phyloP scores from a whole-genome alignment of 2,797 vertebrate genomes.

The Pygocentrus nattereri region DNA sequence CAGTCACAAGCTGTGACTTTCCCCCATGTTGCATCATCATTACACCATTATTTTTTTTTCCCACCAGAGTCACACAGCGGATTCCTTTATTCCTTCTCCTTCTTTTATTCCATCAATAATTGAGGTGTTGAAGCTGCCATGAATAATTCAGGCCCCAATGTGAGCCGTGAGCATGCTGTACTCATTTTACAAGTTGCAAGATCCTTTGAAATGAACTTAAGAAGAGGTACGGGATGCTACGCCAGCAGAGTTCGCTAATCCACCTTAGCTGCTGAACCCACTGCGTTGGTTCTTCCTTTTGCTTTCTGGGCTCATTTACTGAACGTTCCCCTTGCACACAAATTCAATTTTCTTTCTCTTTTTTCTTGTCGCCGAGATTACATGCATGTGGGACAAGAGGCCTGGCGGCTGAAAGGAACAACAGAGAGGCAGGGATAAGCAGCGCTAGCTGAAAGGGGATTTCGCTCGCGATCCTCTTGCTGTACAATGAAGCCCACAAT shows the following conservation, averaged over 20 bases:
- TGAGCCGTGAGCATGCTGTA: conserved; percentile 68
- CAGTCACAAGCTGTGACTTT: conserved; percentile 50
- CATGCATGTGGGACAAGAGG: conserved; percentile 77
- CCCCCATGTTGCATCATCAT: conserved; percentile 74
- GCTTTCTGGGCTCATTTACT: conserved; percentile 33
- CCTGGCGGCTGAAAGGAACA: conserved; percentile 76
- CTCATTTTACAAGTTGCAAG: conserved; percentile 59
- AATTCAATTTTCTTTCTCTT: conserved; percentile 72
- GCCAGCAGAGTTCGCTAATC: conserved; percentile 47
- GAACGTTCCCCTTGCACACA: conserved; percentile 58
- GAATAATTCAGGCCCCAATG: conserved; percentile 80
- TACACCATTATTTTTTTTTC: conserved; percentile 49
- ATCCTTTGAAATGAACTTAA: conserved; percentile 61
- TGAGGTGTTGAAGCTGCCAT: conserved; percentile 61
- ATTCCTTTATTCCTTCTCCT: conserved; percentile 68
- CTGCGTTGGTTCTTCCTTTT: conserved; percentile 29
- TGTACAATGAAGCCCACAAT: conserved; percentile 79
- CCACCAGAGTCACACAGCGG: conserved; percentile 47
- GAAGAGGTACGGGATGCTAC: conserved; percentile 38
- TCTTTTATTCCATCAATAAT: conserved; percentile 67
- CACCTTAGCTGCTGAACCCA: conserved; percentile 34
- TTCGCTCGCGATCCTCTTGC: conserved; percentile 78
- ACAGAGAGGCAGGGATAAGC: conserved; percentile 79
- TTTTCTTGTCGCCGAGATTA: conserved; percentile 80
- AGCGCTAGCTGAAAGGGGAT: conserved; percentile 81